Evolutionary conservation across 1,140 invertebrate genomes (phyloP).

Genomic region (Bombus waltoni): DNA sequence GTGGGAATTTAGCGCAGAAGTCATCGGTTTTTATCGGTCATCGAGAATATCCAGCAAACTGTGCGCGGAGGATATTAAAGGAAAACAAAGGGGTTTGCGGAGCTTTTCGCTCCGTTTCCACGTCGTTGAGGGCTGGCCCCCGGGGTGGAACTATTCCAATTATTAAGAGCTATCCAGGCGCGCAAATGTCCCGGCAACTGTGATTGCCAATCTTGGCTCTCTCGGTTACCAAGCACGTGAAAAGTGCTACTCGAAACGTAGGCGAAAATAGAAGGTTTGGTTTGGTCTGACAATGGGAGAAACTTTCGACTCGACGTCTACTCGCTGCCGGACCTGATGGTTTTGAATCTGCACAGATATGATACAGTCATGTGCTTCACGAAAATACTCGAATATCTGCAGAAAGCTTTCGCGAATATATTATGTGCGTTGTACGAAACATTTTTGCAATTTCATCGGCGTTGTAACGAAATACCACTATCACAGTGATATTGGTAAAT

Average conservation of each 20-base stretch:
- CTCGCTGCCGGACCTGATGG: not conserved
- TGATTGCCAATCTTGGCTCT: constrained; percentile 7
- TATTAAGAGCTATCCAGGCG: constrained; percentile 57
- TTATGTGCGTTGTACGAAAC: not conserved
- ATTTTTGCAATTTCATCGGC: not conserved
- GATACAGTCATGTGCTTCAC: not conserved
- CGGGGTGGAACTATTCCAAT: constrained; percentile 60
- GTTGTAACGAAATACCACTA: not conserved
- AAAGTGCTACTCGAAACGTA: not conserved
- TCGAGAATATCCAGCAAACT: constrained; percentile 17
- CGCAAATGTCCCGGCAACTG: constrained; percentile 56
- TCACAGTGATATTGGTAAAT: not conserved
- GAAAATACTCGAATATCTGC: not conserved
- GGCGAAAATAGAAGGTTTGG: constrained; percentile 7
- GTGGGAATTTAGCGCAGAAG: not conserved
- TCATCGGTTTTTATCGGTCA: constrained; percentile 25
- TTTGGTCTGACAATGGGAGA: not conserved
- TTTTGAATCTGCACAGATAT: not conserved
- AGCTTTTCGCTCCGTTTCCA: constrained; percentile 37
- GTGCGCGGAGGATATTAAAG: constrained; percentile 14
- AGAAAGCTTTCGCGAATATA: not conserved
- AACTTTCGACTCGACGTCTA: not conserved
- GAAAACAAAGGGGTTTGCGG: constrained; percentile 20
- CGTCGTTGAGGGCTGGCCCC: not conserved
- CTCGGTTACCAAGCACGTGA: not conserved